phyloP scores from a whole-genome alignment of 2,888 invertebrate genomes.

The Agelastica alni region DNA sequence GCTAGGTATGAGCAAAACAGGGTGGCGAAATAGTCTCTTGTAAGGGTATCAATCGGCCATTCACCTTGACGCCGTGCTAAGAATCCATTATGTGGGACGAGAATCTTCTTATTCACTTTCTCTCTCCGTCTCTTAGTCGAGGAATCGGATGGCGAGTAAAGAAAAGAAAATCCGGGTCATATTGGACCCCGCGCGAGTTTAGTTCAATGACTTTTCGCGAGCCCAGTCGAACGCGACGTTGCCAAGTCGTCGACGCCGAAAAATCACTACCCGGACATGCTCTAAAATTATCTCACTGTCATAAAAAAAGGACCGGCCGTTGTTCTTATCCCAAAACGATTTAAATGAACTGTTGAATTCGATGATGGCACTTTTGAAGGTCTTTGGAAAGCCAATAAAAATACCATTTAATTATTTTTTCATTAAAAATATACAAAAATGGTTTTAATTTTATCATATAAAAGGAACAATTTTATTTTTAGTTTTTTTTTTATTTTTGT shows the following conservation, averaged over 20 bases:
- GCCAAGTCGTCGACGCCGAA: slow-evolving; percentile 32
- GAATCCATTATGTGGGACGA: slow-evolving; percentile 28
- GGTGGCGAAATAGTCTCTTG: slow-evolving; percentile 17
- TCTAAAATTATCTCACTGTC: too few species aligned
- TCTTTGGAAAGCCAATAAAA: too few species aligned
- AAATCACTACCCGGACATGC: not conserved
- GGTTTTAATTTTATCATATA: too few species aligned
- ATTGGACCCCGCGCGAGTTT: slow-evolving; percentile 43
- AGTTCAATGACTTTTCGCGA: slow-evolving; percentile 45
- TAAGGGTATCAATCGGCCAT: slow-evolving; percentile 38
- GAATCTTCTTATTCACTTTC: slow-evolving; percentile 24
- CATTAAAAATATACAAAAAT: too few species aligned
- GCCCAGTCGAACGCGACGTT: slow-evolving; percentile 29
- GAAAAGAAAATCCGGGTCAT: slow-evolving; percentile 47
- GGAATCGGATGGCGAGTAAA: not conserved
- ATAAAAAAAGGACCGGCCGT: too few species aligned
- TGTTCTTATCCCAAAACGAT: too few species aligned
- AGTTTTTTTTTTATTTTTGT: too few species aligned
- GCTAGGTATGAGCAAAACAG: not conserved
- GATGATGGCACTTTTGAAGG: too few species aligned
- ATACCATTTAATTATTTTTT: too few species aligned
- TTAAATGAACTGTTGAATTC: too few species aligned
- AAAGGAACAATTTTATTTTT: too few species aligned
- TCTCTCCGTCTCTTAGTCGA: not conserved
- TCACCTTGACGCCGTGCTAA: slow-evolving; percentile 47